phyloP scores from a whole-genome alignment of 1,140 invertebrate genomes.

The Bathynomus jamesi region DNA sequence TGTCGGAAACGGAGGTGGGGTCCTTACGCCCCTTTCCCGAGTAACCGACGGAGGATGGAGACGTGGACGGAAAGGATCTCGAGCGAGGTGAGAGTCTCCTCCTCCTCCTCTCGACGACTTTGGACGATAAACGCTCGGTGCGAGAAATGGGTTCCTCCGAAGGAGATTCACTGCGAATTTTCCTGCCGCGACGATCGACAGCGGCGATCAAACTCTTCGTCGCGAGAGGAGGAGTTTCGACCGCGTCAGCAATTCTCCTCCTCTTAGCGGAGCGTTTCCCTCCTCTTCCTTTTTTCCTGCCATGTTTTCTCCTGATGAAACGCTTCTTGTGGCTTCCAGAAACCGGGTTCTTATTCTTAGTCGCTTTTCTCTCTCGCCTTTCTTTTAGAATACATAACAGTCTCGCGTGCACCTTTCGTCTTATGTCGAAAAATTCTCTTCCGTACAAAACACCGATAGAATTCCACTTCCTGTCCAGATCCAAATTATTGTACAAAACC shows the following conservation, averaged over 20 bases:
- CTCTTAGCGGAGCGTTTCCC: too few relatives aligned
- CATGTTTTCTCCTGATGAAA: too few relatives aligned
- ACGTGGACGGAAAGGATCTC: background rate
- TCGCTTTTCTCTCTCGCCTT: conserved; percentile 7
- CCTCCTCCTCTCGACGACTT: too few relatives aligned
- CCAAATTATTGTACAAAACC: background rate
- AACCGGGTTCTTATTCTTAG: background rate
- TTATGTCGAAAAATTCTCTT: conserved; percentile 7
- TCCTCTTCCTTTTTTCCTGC: too few relatives aligned
- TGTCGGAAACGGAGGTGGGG: background rate
- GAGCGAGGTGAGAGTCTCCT: background rate
- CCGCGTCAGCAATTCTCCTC: too few relatives aligned
- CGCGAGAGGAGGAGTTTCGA: too few relatives aligned
- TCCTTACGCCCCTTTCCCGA: background rate
- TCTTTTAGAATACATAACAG: conserved; percentile 12
- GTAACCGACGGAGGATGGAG: background rate
- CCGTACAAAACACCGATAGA: conserved; percentile 13
- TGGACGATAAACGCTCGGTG: too few relatives aligned
- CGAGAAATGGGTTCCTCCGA: too few relatives aligned
- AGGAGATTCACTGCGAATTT: too few relatives aligned
- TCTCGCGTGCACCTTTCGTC: conserved; percentile 5
- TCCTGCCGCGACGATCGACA: too few relatives aligned
- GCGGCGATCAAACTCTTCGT: too few relatives aligned
- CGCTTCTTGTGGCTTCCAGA: too few relatives aligned
- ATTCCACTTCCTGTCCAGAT: conserved; percentile 4